Percentiles rank a stretch among this genome's conserved stretches.
Evolutionary conservation across 2,797 vertebrate genomes (phyloP).

Genomic region (Sus cebifrons): DNA sequence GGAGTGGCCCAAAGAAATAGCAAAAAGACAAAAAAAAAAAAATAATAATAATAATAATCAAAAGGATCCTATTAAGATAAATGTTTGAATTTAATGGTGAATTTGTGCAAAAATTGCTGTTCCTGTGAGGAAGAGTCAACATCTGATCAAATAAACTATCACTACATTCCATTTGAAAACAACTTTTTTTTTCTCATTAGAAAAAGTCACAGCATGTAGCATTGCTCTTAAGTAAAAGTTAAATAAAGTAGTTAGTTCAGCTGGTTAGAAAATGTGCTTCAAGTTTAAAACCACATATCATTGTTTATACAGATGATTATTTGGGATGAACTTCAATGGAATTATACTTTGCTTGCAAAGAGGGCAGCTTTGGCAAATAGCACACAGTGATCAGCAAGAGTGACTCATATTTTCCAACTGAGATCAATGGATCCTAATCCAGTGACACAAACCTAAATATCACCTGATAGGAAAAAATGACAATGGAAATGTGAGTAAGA

Average conservation of each 20-base stretch:
- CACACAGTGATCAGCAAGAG: constrained; percentile 89
- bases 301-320: constrained; percentile 98
- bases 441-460: constrained; percentile 88
- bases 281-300: constrained; percentile 95
- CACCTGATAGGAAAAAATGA: constrained; percentile 87
- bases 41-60: background rate
- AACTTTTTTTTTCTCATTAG: constrained; percentile 75
- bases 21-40: too few species aligned
- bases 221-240: constrained; percentile 89
- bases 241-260: constrained; percentile 95
- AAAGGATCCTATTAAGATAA: constrained; percentile 69
- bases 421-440: constrained; percentile 89
- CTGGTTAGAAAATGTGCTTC: constrained; percentile 95
- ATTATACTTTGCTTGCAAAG: constrained; percentile 89
- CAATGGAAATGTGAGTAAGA: constrained; percentile 81
- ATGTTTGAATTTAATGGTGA: constrained; percentile 55
- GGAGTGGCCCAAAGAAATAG: too few species aligned
- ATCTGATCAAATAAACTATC: constrained; percentile 83
- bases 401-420: constrained; percentile 90
- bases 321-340: constrained; percentile 94
- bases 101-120: constrained; percentile 60
- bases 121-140: constrained; percentile 74
- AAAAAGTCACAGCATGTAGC: constrained; percentile 85
- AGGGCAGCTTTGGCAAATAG: constrained; percentile 89
- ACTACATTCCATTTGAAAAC: constrained; percentile 78